Evolutionary conservation across 2,113 vertebrate species (phyloP).

Genomic region (Antigone vipio): DNA sequence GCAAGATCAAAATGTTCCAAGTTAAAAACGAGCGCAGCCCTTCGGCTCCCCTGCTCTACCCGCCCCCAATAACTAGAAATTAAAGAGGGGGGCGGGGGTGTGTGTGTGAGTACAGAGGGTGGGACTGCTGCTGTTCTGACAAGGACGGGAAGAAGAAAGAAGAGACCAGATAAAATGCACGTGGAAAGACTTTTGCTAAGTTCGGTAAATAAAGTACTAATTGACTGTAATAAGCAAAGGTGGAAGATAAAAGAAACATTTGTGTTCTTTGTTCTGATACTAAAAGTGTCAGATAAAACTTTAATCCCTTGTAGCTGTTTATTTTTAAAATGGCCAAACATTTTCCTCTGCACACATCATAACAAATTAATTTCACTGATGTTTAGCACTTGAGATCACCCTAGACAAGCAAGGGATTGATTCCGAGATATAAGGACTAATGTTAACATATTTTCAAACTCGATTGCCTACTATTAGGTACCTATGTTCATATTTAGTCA

Average conservation of each 20-base stretch:
- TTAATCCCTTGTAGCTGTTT: slow-evolving; percentile 19
- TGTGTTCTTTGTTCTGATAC: background rate
- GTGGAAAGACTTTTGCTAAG: background rate
- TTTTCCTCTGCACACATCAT: background rate
- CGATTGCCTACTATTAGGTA: slow-evolving; percentile 17
- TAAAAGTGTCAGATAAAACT: background rate
- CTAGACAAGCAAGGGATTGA: slow-evolving; percentile 16
- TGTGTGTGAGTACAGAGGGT: background rate
- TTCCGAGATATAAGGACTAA: background rate
- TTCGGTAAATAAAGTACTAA: slow-evolving; percentile 10
- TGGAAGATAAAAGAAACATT: background rate
- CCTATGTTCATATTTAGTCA: slow-evolving; percentile 50
- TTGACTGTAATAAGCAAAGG: background rate
- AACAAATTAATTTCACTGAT: slow-evolving; percentile 43
- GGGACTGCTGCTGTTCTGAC: background rate
- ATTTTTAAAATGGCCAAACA: slow-evolving; percentile 32
- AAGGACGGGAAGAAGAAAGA: background rate
- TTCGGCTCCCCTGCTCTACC: background rate
- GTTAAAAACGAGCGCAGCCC: background rate
- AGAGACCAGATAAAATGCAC: background rate
- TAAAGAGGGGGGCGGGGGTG: background rate
- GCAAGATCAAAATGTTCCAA: background rate
- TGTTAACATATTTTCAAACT: background rate
- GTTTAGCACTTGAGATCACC: slow-evolving; percentile 14
- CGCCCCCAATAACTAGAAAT: background rate